phyloP scores from a whole-genome alignment of 2,797 vertebrate genomes.

The Varecia variegata region DNA sequence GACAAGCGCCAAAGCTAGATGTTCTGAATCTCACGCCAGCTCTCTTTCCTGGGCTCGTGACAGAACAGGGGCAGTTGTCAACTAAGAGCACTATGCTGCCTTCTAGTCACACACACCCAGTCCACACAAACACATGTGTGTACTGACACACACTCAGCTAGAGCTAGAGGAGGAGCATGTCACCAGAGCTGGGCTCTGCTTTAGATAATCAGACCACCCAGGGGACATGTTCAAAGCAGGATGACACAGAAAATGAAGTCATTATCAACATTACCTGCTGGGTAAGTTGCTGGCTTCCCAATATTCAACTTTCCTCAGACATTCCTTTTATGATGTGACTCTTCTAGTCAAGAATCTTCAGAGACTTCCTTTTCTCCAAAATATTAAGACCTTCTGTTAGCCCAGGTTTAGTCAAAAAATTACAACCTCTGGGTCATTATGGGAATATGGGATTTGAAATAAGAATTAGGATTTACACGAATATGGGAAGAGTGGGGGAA shows the following conservation, averaged over 20 bases:
- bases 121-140: neutral
- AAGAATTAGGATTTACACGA: neutral
- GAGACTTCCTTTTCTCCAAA: neutral
- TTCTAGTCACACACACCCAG: accelerated
- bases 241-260: neutral
- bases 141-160: neutral
- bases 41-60: neutral
- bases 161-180: neutral
- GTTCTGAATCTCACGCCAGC: neutral
- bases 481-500: neutral
- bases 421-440: neutral
- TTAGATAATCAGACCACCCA: neutral
- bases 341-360: neutral
- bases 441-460: neutral
- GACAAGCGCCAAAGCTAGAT: neutral
- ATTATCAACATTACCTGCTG: neutral
- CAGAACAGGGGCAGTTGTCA: neutral
- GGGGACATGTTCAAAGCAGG: neutral
- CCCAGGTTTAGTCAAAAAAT: neutral
- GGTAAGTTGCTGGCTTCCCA: neutral
- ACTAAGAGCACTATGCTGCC: neutral
- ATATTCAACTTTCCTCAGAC: neutral
- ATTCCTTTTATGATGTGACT: neutral
- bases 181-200: neutral
- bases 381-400: neutral